Evolutionary conservation across 1,140 invertebrate species (phyloP).

Genomic region (Nephila pilipes): DNA sequence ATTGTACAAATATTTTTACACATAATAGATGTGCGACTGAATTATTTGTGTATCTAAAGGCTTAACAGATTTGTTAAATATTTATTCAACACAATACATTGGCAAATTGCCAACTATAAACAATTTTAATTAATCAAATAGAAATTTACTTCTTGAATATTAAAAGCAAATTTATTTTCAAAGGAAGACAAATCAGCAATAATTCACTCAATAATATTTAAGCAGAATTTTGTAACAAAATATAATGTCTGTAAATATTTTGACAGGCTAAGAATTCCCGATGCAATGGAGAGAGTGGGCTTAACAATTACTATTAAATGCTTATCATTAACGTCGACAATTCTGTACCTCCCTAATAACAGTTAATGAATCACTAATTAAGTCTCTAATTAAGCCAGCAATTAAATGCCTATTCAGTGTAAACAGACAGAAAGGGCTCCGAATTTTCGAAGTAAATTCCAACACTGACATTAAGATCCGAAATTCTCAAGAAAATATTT

Average conservation of each 20-base stretch:
- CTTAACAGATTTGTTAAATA: too few species aligned
- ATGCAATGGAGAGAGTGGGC: too few species aligned
- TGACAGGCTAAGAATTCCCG: too few species aligned
- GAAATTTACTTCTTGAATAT: too few species aligned
- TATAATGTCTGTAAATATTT: background rate
- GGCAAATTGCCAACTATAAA: too few species aligned
- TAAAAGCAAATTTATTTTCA: too few species aligned
- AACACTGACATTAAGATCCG: background rate
- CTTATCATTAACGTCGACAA: background rate
- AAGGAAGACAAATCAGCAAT: too few species aligned
- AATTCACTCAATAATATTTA: background rate
- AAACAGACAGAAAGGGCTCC: background rate
- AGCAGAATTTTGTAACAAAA: background rate
- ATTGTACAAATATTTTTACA: too few species aligned
- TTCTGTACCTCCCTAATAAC: background rate
- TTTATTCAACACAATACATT: too few species aligned
- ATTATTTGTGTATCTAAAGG: too few species aligned
- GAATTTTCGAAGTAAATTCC: background rate
- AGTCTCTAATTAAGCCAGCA: background rate
- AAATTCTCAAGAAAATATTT: background rate
- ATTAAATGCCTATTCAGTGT: background rate
- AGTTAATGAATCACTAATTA: slow-evolving; percentile 3
- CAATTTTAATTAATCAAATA: too few species aligned
- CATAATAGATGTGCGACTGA: too few species aligned
- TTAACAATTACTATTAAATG: background rate